Base-by-base conservation (phyloP, 2,888 invertebrate genomes). In the Drosophila greeni region DNA sequence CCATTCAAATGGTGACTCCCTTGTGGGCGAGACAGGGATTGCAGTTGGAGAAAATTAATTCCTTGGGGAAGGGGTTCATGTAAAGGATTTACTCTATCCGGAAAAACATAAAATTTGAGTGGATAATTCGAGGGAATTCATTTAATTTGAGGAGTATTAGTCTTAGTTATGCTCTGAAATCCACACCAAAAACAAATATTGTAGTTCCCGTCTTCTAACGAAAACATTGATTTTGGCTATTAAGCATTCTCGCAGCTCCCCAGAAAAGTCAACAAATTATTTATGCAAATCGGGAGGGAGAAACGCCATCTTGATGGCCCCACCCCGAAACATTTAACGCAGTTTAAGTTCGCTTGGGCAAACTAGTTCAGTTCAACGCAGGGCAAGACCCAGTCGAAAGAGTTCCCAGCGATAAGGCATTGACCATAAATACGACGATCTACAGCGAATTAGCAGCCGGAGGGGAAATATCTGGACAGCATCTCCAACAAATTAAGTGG, bases 401-500 rank as follows among this genome's bases (percentile, higher is more conserved):
- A 66, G 59, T 43, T 39, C 37, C 40, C 55, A 51, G 54, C 64
- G 64, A 75, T 72, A 64, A 57, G 33, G 42, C 37, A 33, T 45
- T 45, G 57, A 49, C 51, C 57, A 65, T 69, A 65, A 82, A 76
- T 69, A 74, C 61, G 18, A 52, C 54, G 70, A 70, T 69, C 70
- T 69, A 55, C 68, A 62, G 68, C 59, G 59, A 74, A 69, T 76
- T 73, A 74, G 80, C 70, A 47, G 74, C n/a, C 23, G n/a, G 54
- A 36, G 49, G 43, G 29, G 16, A 16, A 40, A 42, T 76, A 84
- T 80, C 84, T 75, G 59, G 75, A 72, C 83, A 77, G 72, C 74
- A 77, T 81, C 83, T 75, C 69, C 52, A 69, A 84, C 81, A 81
- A 81, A 84, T 81, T 84, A 84, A 81, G 81, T 84, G 75, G 71